Conservation (phyloP, 2,113 vertebrate species). For the Etheostoma spectabile region DNA sequence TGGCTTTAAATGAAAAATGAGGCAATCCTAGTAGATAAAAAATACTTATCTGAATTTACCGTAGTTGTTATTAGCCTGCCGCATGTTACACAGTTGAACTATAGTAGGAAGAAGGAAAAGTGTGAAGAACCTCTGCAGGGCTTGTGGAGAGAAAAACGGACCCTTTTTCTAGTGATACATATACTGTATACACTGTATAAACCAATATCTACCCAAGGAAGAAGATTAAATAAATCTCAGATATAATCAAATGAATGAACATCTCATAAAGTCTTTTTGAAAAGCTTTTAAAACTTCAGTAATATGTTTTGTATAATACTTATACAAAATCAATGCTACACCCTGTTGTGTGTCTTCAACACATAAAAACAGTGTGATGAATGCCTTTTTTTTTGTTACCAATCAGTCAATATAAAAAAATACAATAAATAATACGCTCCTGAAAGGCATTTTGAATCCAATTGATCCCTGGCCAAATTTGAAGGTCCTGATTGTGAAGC, state of each 20-base stretch:
- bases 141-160: neutral
- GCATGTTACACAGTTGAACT: neutral
- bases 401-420: conserved; percentile 40
- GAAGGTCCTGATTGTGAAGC: conserved; percentile 75
- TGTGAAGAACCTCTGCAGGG: neutral
- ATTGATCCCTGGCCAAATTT: conserved; percentile 81
- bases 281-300: neutral
- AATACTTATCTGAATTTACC: neutral
- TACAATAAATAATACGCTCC: conserved; percentile 18
- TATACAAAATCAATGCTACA: neutral
- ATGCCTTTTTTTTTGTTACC: conserved; percentile 34
- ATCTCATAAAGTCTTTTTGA: no score
- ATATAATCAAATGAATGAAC: neutral
- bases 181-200: neutral
- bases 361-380: conserved; percentile 17
- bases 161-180: neutral
- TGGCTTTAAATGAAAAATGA: conserved; percentile 5
- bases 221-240: neutral
- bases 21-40: neutral
- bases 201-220: neutral
- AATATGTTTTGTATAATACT: neutral
- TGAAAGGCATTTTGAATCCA: conserved; percentile 48
- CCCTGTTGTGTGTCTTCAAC: neutral
- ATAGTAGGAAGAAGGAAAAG: neutral
- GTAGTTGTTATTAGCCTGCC: neutral